Percentiles rank a stretch among this genome's conserved stretches.
Conservation (phyloP, 2,888 invertebrate species). For the Taenaris catops region DNA sequence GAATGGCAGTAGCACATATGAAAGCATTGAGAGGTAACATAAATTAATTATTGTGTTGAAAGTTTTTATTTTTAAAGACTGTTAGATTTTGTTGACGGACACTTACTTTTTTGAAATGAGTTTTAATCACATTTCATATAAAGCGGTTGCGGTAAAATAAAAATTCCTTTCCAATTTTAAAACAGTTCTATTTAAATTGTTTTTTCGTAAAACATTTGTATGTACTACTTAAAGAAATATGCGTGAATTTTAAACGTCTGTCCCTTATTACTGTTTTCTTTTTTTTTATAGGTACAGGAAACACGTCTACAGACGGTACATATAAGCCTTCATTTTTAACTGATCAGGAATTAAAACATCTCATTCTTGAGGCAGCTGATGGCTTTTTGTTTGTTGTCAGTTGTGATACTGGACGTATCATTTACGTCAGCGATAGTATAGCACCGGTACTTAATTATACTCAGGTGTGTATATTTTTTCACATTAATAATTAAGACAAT, state of each 20-base stretch:
- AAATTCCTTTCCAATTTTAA: too few species aligned
- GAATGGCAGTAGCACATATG: constrained; percentile 99
- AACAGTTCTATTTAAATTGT: neutral
- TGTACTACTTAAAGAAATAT: too few species aligned
- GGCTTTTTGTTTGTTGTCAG: constrained; percentile 97
- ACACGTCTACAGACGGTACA: constrained; percentile 97
- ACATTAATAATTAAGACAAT: too few species aligned
- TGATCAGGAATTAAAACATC: constrained; percentile 98
- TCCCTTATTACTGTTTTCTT: too few species aligned
- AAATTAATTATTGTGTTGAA: too few species aligned
- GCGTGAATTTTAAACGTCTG: too few species aligned
- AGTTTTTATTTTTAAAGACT: too few species aligned
- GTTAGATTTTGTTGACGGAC: too few species aligned
- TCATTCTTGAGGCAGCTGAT: constrained; percentile 99
- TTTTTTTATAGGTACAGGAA: constrained; percentile 87
- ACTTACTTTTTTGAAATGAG: too few species aligned
- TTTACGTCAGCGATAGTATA: constrained; percentile 99
- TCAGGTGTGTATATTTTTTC: constrained; percentile 85
- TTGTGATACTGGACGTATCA: constrained; percentile 97
- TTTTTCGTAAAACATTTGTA: neutral
- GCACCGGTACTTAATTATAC: constrained; percentile 98
- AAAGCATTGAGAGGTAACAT: constrained; percentile 93
- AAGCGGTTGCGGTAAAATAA: too few species aligned
- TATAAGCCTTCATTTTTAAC: constrained; percentile 99
- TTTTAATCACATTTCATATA: too few species aligned